Evolutionary conservation across 2,797 vertebrate genomes (phyloP).

Genomic region (Lagorchestes hirsutus): DNA sequence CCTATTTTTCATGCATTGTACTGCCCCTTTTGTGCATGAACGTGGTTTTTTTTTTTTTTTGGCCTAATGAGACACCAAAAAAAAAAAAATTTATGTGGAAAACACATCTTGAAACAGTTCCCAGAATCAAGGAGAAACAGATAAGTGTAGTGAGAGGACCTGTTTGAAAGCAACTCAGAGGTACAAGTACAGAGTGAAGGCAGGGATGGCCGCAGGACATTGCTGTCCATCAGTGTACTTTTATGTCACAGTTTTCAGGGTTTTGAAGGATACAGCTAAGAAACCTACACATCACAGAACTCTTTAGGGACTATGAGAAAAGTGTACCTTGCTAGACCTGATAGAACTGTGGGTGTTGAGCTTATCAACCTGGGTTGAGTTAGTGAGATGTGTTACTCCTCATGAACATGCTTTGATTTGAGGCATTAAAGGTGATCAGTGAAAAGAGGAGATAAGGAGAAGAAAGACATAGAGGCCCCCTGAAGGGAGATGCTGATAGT

Average conservation of each 20-base stretch:
- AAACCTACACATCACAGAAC: background rate
- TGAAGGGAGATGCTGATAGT: background rate
- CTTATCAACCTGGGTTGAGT: background rate
- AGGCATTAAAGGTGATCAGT: background rate
- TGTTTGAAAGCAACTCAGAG: background rate
- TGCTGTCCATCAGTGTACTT: background rate
- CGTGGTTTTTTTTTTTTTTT: background rate
- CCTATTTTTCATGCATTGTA: background rate
- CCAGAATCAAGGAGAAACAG: background rate
- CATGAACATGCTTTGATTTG: background rate
- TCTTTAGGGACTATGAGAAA: background rate
- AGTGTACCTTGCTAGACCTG: background rate
- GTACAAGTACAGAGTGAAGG: background rate
- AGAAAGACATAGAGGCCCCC: background rate
- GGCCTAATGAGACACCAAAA: background rate
- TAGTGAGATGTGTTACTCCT: background rate
- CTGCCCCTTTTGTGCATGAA: background rate
- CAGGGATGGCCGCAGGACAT: background rate
- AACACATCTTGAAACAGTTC: background rate
- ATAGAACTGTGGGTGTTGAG: background rate
- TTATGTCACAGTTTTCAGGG: background rate
- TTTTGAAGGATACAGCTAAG: background rate
- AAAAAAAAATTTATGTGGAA: background rate
- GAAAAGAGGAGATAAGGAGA: background rate
- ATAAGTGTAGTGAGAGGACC: background rate